phyloP scores from a whole-genome alignment of 1,140 invertebrate genomes.

The Cephus cinctus region DNA sequence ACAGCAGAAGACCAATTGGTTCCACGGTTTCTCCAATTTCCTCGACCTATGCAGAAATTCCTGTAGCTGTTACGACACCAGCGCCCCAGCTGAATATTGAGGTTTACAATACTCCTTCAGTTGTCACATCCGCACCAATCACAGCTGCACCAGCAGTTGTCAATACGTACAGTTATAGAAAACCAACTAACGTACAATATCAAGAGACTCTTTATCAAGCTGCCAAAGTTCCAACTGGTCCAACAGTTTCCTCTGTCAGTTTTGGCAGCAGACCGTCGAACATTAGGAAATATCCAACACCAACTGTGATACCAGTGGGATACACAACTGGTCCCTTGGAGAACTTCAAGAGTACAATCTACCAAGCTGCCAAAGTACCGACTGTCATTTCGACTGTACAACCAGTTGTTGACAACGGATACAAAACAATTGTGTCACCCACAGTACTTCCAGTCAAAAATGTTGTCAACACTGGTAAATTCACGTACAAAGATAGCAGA shows the following conservation, averaged over 20 bases:
- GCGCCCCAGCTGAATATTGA: slow-evolving; percentile 29
- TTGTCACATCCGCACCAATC: slow-evolving; percentile 4
- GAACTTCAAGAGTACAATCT: slow-evolving; percentile 31
- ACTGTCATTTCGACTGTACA: slow-evolving; percentile 23
- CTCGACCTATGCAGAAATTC: not conserved
- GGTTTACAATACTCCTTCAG: slow-evolving; percentile 27
- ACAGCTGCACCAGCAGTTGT: slow-evolving; percentile 5
- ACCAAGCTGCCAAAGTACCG: slow-evolving; percentile 29
- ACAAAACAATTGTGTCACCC: slow-evolving; percentile 28
- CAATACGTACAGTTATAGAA: slow-evolving; percentile 22
- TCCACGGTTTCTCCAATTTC: slow-evolving; percentile 5
- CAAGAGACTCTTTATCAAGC: slow-evolving; percentile 9
- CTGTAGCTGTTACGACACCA: slow-evolving; percentile 25
- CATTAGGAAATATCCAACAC: slow-evolving; percentile 16
- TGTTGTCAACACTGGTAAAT: slow-evolving; percentile 16
- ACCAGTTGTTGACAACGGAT: slow-evolving; percentile 29
- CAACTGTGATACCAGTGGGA: slow-evolving; percentile 26
- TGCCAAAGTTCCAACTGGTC: slow-evolving; percentile 1
- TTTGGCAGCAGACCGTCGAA: slow-evolving; percentile 1
- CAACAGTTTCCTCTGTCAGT: slow-evolving; percentile 5
- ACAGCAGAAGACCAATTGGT: slow-evolving; percentile 11
- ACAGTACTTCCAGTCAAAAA: slow-evolving; percentile 25
- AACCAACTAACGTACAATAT: slow-evolving; percentile 13
- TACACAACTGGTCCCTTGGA: slow-evolving; percentile 34
- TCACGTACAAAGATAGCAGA: slow-evolving; percentile 11